Evolutionary conservation across 2,113 vertebrate genomes (phyloP).

Genomic region (Oreotrochilus melanogaster): DNA sequence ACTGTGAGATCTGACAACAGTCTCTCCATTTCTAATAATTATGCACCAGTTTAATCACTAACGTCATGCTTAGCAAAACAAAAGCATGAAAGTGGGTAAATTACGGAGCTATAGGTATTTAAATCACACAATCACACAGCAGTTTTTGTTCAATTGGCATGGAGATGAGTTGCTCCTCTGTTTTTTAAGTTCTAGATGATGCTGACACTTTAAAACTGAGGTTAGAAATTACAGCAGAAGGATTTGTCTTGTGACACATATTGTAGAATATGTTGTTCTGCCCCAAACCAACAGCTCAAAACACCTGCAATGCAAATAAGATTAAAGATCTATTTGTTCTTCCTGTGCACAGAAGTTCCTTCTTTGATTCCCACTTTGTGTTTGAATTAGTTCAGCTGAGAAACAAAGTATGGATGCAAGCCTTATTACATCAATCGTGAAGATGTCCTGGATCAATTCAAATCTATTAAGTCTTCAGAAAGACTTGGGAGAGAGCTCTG

Average conservation of each 20-base stretch:
- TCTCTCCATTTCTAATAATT: conserved; percentile 81
- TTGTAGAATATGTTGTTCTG: conserved; percentile 67
- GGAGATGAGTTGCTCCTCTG: conserved; percentile 76
- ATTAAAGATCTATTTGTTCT: conserved; percentile 51
- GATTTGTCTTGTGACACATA: conserved; percentile 70
- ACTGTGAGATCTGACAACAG: conserved; percentile 76
- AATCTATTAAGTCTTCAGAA: conserved; percentile 7
- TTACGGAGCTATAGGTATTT: conserved; percentile 84
- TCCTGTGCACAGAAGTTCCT: neutral
- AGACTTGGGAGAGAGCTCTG: neutral
- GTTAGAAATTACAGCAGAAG: conserved; percentile 73
- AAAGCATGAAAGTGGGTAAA: conserved; percentile 75
- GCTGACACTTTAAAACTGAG: conserved; percentile 77
- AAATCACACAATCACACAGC: conserved; percentile 82
- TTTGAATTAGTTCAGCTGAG: conserved; percentile 40
- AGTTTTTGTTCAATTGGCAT: conserved; percentile 76
- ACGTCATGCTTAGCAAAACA: conserved; percentile 77
- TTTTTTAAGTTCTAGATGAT: conserved; percentile 76
- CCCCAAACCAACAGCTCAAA: conserved; percentile 51
- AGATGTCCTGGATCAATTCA: conserved; percentile 12
- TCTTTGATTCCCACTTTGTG: conserved; percentile 11
- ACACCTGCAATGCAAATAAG: conserved; percentile 46
- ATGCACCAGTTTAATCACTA: conserved; percentile 81
- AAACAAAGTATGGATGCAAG: neutral
- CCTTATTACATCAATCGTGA: conserved; percentile 29